Evolutionary conservation across 2,797 vertebrate species (phyloP).

Genomic region (Ibycter americanus): DNA sequence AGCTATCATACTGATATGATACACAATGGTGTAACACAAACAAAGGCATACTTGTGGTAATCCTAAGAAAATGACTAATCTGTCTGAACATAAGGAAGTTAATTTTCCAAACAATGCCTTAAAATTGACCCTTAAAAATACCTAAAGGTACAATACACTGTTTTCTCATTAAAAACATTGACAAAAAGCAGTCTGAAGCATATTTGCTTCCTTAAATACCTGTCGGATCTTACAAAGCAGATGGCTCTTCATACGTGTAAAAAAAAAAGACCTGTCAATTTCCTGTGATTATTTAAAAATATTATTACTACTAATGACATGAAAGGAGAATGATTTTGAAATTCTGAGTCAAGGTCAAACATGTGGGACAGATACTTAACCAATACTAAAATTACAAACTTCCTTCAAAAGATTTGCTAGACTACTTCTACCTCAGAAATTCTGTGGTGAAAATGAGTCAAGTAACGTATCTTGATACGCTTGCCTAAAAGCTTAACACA

Average conservation of each 20-base stretch:
- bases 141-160: not conserved
- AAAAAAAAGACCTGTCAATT: not conserved
- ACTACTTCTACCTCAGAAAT: not conserved
- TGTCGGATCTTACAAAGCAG: not conserved
- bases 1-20: not conserved
- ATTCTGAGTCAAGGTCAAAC: not conserved
- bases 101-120: not conserved
- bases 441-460: not conserved
- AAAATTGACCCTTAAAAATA: not conserved
- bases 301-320: not conserved
- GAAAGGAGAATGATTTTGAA: not conserved
- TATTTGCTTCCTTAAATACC: not conserved
- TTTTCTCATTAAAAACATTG: not conserved
- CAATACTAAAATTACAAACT: not conserved
- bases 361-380: not conserved
- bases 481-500: not conserved
- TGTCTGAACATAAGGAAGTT: not conserved
- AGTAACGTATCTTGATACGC: not conserved
- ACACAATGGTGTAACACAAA: not conserved
- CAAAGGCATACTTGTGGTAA: not conserved
- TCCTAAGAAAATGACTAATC: not conserved
- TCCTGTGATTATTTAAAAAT: not conserved
- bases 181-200: not conserved
- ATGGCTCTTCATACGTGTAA: not conserved
- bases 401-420: not conserved